These are phyloP conservation scores for Nephila pilipes DNA, from an alignment of 1,140 invertebrate genomes.

Conservation along the genomic window DNA sequence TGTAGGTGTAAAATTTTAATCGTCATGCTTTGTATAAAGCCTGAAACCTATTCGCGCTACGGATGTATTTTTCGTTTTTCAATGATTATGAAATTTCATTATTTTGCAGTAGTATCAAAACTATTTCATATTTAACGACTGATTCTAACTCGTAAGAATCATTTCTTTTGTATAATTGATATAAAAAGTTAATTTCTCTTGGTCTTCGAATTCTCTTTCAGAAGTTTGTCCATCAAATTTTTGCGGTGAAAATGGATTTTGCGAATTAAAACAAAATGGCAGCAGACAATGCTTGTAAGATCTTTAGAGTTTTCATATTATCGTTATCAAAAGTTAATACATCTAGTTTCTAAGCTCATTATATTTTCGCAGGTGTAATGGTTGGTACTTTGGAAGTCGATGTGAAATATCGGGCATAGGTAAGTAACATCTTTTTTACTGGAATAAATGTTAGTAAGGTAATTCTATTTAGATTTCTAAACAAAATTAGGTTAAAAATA, in stretches of 20 bases:
- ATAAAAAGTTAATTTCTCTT: no score
- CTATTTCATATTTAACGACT: no score
- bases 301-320: neutral
- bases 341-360: neutral
- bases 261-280: neutral
- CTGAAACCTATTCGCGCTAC: no score
- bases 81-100: no score
- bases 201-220: neutral
- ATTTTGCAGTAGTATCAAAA: no score
- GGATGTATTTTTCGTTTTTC: no score
- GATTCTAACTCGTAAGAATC: no score
- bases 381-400: neutral
- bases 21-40: no score
- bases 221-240: neutral
- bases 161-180: no score
- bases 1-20: no score
- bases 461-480: no score
- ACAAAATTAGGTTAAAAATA: no score
- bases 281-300: constrained; percentile 2
- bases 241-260: constrained; percentile 14
- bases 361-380: neutral
- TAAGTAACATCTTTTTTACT: neutral
- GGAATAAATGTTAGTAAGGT: neutral
- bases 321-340: neutral
- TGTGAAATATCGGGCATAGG: constrained; percentile 18